phyloP scores from a whole-genome alignment of 2,797 vertebrate species.

The Characodon lateralis region DNA sequence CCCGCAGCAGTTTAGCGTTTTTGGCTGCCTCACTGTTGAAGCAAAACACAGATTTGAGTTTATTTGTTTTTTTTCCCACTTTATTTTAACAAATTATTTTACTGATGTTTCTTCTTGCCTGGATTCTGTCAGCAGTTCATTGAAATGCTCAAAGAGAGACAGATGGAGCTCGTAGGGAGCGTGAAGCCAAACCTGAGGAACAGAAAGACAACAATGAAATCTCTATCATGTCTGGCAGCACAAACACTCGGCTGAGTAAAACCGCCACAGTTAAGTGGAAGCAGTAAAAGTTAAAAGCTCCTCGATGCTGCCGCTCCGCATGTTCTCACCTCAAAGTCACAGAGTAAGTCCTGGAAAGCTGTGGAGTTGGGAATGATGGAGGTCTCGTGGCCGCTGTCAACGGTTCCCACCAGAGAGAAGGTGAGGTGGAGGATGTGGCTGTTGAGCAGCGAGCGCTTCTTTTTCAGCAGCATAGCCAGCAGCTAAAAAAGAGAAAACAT shows the following conservation, averaged over 20 bases:
- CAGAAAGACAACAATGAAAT: constrained; percentile 30
- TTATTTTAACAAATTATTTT: neutral
- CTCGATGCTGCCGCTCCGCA: no score
- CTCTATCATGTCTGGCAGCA: accelerated
- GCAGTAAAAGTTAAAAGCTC: neutral
- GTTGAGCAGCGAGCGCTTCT: constrained; percentile 94
- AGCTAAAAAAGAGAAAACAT: constrained; percentile 72
- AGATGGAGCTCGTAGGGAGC: constrained; percentile 98
- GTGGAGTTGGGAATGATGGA: constrained; percentile 98
- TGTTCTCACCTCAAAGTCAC: constrained; percentile 91
- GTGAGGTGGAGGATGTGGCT: constrained; percentile 98
- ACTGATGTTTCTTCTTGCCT: constrained; percentile 80
- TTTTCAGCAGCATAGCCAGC: constrained; percentile 97
- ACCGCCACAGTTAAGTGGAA: neutral
- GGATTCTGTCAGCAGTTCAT: constrained; percentile 96
- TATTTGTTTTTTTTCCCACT: neutral
- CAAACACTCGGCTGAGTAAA: neutral
- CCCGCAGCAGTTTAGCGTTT: constrained; percentile 93
- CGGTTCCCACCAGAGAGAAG: constrained; percentile 97
- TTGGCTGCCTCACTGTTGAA: constrained; percentile 90
- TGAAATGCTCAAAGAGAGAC: constrained; percentile 98
- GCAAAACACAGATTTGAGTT: neutral
- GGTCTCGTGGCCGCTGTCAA: constrained; percentile 97
- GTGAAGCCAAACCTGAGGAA: constrained; percentile 95
- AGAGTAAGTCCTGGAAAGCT: constrained; percentile 97